Evolutionary conservation across 1,140 invertebrate species (phyloP).

Genomic region (Ips typographus): DNA sequence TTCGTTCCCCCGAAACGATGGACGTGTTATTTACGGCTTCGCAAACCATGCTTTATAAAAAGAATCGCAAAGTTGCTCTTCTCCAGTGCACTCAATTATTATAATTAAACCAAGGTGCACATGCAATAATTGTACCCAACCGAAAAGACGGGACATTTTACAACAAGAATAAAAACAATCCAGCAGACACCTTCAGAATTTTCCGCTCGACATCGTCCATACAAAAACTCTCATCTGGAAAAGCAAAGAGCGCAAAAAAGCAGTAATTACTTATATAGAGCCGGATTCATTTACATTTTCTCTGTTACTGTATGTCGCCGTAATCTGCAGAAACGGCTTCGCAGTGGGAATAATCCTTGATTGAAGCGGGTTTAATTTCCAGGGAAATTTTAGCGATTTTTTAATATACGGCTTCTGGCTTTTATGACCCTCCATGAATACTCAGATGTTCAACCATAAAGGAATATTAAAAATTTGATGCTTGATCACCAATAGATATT

Average conservation of each 20-base stretch:
- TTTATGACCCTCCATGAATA: slow-evolving; percentile 13
- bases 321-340: slow-evolving; percentile 13
- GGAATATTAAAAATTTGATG: too few species aligned
- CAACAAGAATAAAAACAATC: slow-evolving; percentile 8
- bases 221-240: neutral
- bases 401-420: slow-evolving; percentile 47
- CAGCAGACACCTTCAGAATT: slow-evolving; percentile 11
- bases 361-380: slow-evolving; percentile 50
- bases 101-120: too few species aligned
- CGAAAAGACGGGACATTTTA: neutral
- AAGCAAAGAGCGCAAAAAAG: slow-evolving; percentile 7
- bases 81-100: neutral
- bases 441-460: too few species aligned
- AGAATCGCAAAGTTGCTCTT: neutral
- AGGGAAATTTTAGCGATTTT: slow-evolving; percentile 50
- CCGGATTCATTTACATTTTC: slow-evolving; percentile 22
- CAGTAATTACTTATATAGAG: slow-evolving; percentile 22
- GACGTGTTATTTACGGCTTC: slow-evolving; percentile 12
- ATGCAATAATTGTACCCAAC: neutral
- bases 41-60: slow-evolving; percentile 8
- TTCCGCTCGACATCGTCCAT: slow-evolving; percentile 10
- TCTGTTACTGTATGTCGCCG: slow-evolving; percentile 4
- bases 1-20: neutral
- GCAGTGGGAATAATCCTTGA: neutral
- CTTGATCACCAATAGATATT: too few species aligned